Evolutionary conservation across 2,113 vertebrate species (phyloP), one percentile per base, ranked within the genome.

Genomic region (Gymnogyps californianus): DNA sequence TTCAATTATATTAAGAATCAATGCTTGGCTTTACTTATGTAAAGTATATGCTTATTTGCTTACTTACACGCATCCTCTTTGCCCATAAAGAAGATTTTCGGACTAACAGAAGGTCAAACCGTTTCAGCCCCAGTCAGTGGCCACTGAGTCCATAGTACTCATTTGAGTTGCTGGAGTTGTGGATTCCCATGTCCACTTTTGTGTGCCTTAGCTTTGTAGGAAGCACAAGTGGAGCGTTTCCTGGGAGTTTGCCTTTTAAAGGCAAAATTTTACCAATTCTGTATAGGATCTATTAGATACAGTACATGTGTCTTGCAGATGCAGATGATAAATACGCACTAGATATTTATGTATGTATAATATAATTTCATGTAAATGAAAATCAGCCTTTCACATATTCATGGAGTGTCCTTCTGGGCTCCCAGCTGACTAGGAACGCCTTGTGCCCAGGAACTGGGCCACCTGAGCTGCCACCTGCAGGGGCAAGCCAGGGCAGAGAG

Each of bases 391-490:
- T 90, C 67, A 83, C 34, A 58, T 79, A 88, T 54, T 92, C 31
- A 66, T 31, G 2, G 36, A 79, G 75, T 18, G 13, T 72, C 79
- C 32, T 93, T 87, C 51, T 88, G 57, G 36, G 76, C 36, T 90
- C 34, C 67, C 76, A 90, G 58, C 52, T 90, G 75, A 93, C 90
- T 22, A 70, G 54, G 57, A 79, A 92, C 3, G 5, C 58, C 62
- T 83, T 58, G 44, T 58, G 66, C 79, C 61, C 61, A 92, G 75
- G 22, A 86, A 83, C 14, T 80, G 67, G 67, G 82, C 44, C 88
- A 85, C 90, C 85, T 85, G 57, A 96, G 78, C 74, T 72, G 74
- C 74, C 88, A 90, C 70, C 85, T 95, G 82, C 62, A 66, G 86
- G 58, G 83, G 89, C 55, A 89, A 90, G 46, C 13, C 55, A 88